Evolutionary conservation across 2,797 vertebrate species (phyloP), one percentile per base, ranked within the genome.

Genomic region (Alauda arvensis): DNA sequence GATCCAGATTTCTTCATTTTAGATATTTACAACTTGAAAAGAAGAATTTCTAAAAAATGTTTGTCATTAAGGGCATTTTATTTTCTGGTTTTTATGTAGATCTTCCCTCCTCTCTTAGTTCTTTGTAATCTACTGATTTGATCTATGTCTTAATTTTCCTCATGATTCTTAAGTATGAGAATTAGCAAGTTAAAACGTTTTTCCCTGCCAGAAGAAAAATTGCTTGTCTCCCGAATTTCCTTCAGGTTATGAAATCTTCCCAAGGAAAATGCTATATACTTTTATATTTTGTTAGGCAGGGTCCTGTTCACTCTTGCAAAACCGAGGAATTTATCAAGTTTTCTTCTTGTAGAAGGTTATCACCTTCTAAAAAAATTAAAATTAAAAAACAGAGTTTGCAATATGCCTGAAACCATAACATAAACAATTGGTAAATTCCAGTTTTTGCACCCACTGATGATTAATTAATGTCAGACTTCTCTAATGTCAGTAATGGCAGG

Each of bases 41-140:
- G 7, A 85, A 56, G 77, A 5, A 14, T 49, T 80, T 6, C 24
- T 77, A 28, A 15, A 79, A 94, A 89, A 89, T n/a, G 24, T 69
- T 93, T 89, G 37, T 68, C 23, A 93, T 91, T 88, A 77, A 88
- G 85, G 52, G 10, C 10, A 79, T 43, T 88, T 93, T 52, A 61
- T 53, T 60, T 75, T 70, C 20, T 84, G 11, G 7, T 51, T 77
- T 76, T 93, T 88, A 84, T 75, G 39, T 91, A 72, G 39, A 25
- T 60, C 61, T 88, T 83, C 34, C n/a, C 26, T 90, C 71, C 45
- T 78, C 48, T 52, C 84, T 93, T 68, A 53, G 43, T 69, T 76
- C 62, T 94, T 88, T 69, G 33, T 21, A 42, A 71, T 62, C 49
- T 28, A 26, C 55, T 93, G 60, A 67, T 48, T 79, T 52, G 71